A percentile compares a stretch with the other conserved stretches of the same genome.
Evolutionary conservation across 1,140 invertebrate species (phyloP).

Genomic region (Archivesica marissinica): DNA sequence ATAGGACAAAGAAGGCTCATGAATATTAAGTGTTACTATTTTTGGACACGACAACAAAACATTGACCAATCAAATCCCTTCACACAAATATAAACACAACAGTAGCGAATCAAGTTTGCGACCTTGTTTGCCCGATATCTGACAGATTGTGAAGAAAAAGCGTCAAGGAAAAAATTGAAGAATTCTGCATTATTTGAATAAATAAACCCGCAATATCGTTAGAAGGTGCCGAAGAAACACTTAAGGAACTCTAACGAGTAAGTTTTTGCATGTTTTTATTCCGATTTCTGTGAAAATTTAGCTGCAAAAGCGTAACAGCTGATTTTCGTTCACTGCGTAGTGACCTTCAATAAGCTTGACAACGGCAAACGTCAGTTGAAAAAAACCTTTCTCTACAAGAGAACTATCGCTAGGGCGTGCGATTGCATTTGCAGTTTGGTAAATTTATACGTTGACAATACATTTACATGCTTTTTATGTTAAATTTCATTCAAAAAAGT

Average conservation of each 20-base stretch:
- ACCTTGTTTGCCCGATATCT: slow-evolving; percentile 48
- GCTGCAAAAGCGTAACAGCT: slow-evolving; percentile 37
- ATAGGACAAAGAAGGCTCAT: slow-evolving; percentile 38
- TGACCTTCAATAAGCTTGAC: slow-evolving; percentile 59
- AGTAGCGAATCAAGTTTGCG: slow-evolving; percentile 38
- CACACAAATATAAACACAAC: slow-evolving; percentile 55
- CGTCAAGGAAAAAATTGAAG: not conserved
- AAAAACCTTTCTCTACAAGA: not conserved
- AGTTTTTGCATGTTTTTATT: not conserved
- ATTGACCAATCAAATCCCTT: slow-evolving; percentile 41
- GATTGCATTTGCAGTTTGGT: slow-evolving; percentile 1
- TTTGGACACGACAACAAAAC: slow-evolving; percentile 30
- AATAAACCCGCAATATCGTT: not conserved
- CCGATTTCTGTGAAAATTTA: not conserved
- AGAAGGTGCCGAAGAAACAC: not conserved
- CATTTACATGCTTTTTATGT: not conserved
- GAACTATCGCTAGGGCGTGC: not conserved
- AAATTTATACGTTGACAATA: not conserved
- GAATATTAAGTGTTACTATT: slow-evolving; percentile 54
- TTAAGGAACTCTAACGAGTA: not conserved
- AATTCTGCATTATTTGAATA: not conserved
- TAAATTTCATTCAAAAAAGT: slow-evolving; percentile 31
- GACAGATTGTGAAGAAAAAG: slow-evolving; percentile 29
- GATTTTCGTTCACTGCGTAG: slow-evolving; percentile 14
- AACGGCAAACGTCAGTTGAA: slow-evolving; percentile 46